Percentiles rank a stretch among this genome's conserved stretches.
Conservation (phyloP, 2,113 vertebrate genomes). For the Arvicanthis niloticus region DNA sequence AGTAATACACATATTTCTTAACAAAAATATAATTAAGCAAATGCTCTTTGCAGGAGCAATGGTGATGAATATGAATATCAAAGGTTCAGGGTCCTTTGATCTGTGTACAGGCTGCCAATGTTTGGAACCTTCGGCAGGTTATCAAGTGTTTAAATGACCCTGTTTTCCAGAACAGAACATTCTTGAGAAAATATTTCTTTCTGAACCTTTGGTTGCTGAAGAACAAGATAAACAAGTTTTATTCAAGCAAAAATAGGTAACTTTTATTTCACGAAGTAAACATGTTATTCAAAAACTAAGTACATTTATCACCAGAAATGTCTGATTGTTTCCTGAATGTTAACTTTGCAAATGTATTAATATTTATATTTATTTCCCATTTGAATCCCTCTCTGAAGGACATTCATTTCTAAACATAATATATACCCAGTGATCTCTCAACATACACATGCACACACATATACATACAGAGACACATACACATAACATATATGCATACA, state of each 20-base stretch:
- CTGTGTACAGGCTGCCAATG: constrained; percentile 44
- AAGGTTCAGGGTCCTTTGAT: constrained; percentile 60
- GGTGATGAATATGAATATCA: constrained; percentile 57
- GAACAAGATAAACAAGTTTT: constrained; percentile 79
- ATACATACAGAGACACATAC: background rate
- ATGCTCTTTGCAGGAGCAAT: constrained; percentile 28
- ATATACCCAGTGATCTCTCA: background rate
- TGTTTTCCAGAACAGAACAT: constrained; percentile 77
- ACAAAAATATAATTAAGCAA: constrained; percentile 49
- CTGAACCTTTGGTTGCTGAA: constrained; percentile 52
- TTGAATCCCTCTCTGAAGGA: background rate
- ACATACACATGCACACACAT: background rate
- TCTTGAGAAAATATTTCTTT: constrained; percentile 74
- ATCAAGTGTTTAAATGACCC: constrained; percentile 69
- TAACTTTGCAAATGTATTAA: constrained; percentile 39
- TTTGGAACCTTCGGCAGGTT: constrained; percentile 48
- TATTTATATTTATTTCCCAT: background rate
- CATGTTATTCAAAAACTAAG: constrained; percentile 53
- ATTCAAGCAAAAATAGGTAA: constrained; percentile 56
- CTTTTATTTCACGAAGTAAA: constrained; percentile 62
- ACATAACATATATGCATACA: background rate
- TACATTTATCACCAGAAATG: constrained; percentile 10
- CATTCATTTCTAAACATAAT: background rate
- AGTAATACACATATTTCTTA: constrained; percentile 42
- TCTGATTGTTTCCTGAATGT: constrained; percentile 46